Conservation (phyloP, 92 coral and sea anemone genomes). For the Bergia sp. region DNA sequence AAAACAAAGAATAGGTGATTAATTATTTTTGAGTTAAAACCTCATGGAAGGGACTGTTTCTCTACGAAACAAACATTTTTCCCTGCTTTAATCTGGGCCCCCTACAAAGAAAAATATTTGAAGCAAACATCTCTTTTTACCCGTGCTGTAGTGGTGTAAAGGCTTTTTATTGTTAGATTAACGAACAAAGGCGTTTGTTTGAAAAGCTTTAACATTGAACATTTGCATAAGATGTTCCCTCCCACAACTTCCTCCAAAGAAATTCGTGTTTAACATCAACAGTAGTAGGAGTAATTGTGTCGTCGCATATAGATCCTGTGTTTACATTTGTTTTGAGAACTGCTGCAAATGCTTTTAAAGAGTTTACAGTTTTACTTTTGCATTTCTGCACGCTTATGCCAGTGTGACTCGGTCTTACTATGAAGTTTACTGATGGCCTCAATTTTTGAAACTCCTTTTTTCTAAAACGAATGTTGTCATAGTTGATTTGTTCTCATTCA, state of each 20-base stretch:
- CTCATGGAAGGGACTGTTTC: neutral
- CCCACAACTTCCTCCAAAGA: slow-evolving; percentile 12
- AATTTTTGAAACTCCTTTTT: too few species aligned
- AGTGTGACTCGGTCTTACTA: neutral
- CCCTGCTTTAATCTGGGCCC: slow-evolving; percentile 12
- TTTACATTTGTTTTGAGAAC: slow-evolving; percentile 9
- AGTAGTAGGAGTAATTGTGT: slow-evolving; percentile 6
- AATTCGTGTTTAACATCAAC: neutral
- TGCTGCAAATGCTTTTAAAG: neutral
- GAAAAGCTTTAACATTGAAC: neutral
- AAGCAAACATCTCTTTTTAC: neutral
- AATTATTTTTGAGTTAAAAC: neutral
- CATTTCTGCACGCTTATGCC: neutral
- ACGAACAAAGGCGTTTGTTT: slow-evolving; percentile 23
- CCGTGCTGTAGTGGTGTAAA: neutral
- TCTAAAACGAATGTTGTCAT: neutral
- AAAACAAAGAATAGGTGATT: neutral
- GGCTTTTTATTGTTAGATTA: slow-evolving; percentile 28
- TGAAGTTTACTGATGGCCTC: neutral
- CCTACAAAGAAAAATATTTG: neutral
- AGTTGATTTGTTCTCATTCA: neutral
- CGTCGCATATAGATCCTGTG: slow-evolving; percentile 4
- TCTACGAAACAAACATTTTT: neutral
- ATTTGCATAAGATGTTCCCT: slow-evolving; percentile 32
- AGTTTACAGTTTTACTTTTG: neutral